phyloP scores from a whole-genome alignment of 2,888 invertebrate genomes.

The Sphinx pinastri region DNA sequence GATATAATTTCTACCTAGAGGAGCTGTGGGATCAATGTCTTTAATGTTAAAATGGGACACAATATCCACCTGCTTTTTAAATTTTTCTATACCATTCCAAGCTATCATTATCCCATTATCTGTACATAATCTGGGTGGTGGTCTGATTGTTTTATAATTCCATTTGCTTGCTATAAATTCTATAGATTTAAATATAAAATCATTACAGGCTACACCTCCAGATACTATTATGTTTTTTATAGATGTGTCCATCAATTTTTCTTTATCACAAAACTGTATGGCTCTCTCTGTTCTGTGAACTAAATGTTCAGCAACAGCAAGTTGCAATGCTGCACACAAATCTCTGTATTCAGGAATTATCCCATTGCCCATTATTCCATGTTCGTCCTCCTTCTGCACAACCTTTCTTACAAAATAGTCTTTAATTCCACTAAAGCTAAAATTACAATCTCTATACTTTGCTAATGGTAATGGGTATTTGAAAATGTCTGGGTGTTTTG shows the following conservation, averaged over 20 bases:
- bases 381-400: slow-evolving; percentile 82
- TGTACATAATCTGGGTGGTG: slow-evolving; percentile 94
- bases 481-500: slow-evolving; percentile 86
- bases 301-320: slow-evolving; percentile 89
- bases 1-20: slow-evolving; percentile 85
- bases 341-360: slow-evolving; percentile 90
- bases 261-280: slow-evolving; percentile 87
- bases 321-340: slow-evolving; percentile 93
- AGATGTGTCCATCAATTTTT: slow-evolving; percentile 80
- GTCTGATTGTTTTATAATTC: slow-evolving; percentile 87
- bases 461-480: slow-evolving; percentile 87
- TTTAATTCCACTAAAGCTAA: slow-evolving; percentile 94
- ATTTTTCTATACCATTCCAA: slow-evolving; percentile 97
- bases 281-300: slow-evolving; percentile 93
- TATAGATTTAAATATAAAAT: slow-evolving; percentile 89
- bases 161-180: slow-evolving; percentile 86
- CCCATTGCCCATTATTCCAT: slow-evolving; percentile 85
- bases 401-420: slow-evolving; percentile 84
- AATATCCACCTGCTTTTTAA: slow-evolving; percentile 52
- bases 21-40: slow-evolving; percentile 83
- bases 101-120: slow-evolving; percentile 99
- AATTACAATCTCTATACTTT: slow-evolving; percentile 90
- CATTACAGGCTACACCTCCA: slow-evolving; percentile 98
- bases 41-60: slow-evolving; percentile 83
- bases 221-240: slow-evolving; percentile 90